Conservation (phyloP, 2,888 invertebrate genomes). For the Esperia sulphurella region DNA sequence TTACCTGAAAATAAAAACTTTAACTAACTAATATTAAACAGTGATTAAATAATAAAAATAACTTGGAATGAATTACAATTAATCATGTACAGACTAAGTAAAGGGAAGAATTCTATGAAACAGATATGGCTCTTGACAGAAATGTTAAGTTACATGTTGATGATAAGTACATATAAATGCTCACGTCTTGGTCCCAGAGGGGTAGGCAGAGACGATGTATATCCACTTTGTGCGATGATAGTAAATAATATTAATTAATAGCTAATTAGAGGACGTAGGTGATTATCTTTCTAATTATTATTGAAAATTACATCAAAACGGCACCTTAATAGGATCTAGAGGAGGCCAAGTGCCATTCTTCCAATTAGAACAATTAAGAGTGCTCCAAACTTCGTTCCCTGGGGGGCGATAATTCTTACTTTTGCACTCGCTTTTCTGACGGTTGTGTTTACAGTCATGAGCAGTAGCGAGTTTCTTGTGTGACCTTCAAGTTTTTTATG, state of each 20-base stretch:
- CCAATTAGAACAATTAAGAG: slow-evolving; percentile 40
- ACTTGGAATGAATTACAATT: no score
- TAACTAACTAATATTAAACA: no score
- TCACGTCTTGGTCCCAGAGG: no score
- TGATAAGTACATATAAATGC: no score
- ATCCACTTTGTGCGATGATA: background rate
- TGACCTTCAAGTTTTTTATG: no score
- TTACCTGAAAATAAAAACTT: no score
- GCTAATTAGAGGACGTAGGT: background rate
- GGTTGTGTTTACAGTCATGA: background rate
- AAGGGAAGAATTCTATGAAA: no score
- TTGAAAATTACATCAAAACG: background rate
- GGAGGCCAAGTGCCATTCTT: slow-evolving; percentile 13
- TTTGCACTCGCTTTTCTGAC: slow-evolving; percentile 14
- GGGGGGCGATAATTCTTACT: slow-evolving; percentile 34
- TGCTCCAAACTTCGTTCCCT: slow-evolving; percentile 28
- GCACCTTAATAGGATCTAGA: background rate
- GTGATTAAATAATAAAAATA: no score
- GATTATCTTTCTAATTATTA: background rate
- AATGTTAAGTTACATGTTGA: no score
- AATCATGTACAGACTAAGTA: no score
- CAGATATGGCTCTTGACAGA: no score
- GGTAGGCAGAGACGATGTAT: no score
- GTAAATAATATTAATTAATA: background rate
- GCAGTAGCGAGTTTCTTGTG: background rate